Base-by-base conservation (phyloP, 2,113 vertebrate genomes). In the Siniperca knerii region DNA sequence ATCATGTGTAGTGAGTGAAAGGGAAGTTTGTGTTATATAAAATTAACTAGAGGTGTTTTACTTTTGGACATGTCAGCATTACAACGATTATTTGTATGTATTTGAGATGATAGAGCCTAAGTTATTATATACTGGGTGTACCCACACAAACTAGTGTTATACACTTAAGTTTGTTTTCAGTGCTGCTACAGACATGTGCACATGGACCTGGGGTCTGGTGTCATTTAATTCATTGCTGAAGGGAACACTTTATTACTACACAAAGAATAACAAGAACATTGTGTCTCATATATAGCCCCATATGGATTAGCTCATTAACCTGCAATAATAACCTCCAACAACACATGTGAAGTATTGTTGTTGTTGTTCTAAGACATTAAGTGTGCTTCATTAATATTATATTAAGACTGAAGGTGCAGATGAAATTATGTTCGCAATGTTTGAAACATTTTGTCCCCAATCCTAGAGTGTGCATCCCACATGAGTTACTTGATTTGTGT, bases 1-100 rank as follows among this genome's bases (percentile, higher is more conserved):
- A 37, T 64, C 15, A 48, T 76, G 44, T 75, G n/a, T 71, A 23
- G 12, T 55, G 40, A 75, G 33, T n/a, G 65, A 72, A 77, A 66
- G 46, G 42, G 12, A 37, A 77, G 52, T 62, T 67, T 10, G 7
- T 76, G 21, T 68, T 68, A 4, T 29, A 23, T 75, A 7, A 46
- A 37, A 40, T 64, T 6, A 83, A 25, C 9, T 37, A 21, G 37
- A 73, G 9, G 1, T 37, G 18, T 57, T 71, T 55, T n/a, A 35
- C 73, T 33, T 10, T 35, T 29, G 2, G 6, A 2, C 75, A 2
- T 18, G 11, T 46, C 44, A 46, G 62, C 8, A 21, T 23, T 46
- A n/a, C 48, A 85, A 20, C 33, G 10, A 23, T 50, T 12, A 8
- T 48, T 48, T 57, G 48, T 79, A 60, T 75, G 25, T 54, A 57